A percentile compares a stretch with the other conserved stretches of the same genome.
Evolutionary conservation across 2,113 vertebrate genomes (phyloP).

Genomic region (Oriolus oriolus): DNA sequence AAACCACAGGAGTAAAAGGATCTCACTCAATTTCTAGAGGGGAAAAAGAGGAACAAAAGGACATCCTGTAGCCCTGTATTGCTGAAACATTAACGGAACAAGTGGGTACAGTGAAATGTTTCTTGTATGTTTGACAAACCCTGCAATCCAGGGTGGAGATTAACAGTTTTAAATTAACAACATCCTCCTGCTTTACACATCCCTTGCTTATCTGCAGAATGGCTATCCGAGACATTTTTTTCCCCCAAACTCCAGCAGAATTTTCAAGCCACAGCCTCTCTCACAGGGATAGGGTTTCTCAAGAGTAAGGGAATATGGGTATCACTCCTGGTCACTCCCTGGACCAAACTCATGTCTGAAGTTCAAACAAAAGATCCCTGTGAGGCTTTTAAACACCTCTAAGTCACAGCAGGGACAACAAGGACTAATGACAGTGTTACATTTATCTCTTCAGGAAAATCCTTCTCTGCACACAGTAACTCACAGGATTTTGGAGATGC

Average conservation of each 20-base stretch:
- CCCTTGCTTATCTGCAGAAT: not conserved
- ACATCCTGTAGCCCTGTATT: not conserved
- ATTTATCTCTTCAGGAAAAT: conserved; percentile 20
- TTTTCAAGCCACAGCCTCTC: not conserved
- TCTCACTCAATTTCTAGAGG: not conserved
- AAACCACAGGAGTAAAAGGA: not conserved
- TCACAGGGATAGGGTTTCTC: conserved; percentile 40
- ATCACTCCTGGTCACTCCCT: not conserved
- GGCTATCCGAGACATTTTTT: not conserved
- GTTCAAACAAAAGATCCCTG: conserved; percentile 69
- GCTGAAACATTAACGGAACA: not conserved
- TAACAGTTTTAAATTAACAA: not conserved
- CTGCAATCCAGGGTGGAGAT: not conserved
- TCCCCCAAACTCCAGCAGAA: not conserved
- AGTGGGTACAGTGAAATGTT: not conserved
- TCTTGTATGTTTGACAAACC: not conserved
- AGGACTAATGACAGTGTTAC: conserved; percentile 63
- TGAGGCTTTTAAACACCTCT: conserved; percentile 31
- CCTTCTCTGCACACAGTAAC: not conserved
- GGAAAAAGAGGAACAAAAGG: not conserved
- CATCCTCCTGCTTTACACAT: not conserved
- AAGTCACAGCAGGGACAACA: conserved; percentile 26
- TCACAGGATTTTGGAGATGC: not conserved
- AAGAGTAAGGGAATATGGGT: not conserved
- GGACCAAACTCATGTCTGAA: not conserved